These are phyloP conservation scores for Verasper variegatus DNA, from an alignment of 2,113 vertebrate genomes.

Conservation along the genomic window DNA sequence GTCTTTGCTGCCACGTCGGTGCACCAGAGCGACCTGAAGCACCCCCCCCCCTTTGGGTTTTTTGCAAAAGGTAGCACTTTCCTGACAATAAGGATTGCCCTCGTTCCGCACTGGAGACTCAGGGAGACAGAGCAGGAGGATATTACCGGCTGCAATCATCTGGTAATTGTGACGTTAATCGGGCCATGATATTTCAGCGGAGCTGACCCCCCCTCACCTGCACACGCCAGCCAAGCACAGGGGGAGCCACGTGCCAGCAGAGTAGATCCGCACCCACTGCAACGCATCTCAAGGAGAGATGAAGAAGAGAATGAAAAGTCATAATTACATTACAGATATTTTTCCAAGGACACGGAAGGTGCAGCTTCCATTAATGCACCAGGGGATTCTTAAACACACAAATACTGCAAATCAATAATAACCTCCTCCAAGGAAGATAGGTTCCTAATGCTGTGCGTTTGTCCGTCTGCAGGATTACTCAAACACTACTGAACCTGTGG, in stretches of 20 bases:
- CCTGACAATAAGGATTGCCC: constrained; percentile 49
- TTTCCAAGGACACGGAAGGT: not conserved
- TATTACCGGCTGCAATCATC: constrained; percentile 29
- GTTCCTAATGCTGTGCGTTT: not conserved
- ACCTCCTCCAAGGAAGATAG: no score
- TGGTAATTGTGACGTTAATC: constrained; percentile 33
- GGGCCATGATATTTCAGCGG: constrained; percentile 9
- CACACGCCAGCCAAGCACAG: not conserved
- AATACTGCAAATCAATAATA: not conserved
- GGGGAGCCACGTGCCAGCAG: not conserved
- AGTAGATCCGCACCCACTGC: not conserved
- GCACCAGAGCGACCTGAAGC: constrained; percentile 39
- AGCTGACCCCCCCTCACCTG: constrained; percentile 7
- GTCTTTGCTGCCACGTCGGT: constrained; percentile 9
- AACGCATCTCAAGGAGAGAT: not conserved
- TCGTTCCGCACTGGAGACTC: constrained; percentile 45
- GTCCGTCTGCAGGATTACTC: no score
- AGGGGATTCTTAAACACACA: constrained; percentile 5
- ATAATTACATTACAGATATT: not conserved
- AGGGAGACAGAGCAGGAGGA: constrained; percentile 6
- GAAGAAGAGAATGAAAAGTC: not conserved
- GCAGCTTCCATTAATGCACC: not conserved
- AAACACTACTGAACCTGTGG: no score
- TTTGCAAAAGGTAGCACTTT: constrained; percentile 41
- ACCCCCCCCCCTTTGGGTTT: constrained; percentile 45